Base-by-base conservation (phyloP, 2,797 vertebrate genomes). In the Chromobotia macracanthus region DNA sequence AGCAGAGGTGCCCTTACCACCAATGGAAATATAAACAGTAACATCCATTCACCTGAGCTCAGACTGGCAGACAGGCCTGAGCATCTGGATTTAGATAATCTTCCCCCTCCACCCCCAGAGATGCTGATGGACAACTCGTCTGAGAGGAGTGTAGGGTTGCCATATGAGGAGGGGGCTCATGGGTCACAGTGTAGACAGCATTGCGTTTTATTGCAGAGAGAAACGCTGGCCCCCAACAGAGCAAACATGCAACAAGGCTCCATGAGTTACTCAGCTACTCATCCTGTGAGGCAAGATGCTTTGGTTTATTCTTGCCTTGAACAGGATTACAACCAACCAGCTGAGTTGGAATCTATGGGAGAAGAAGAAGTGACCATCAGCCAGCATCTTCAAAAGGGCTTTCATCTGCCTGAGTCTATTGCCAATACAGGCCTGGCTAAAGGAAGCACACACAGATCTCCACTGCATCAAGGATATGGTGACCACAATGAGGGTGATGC, bases 91-190 rank as follows among this genome's bases (percentile, higher is more conserved):
- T 71, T 84, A 16, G 95, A 96, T 71, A 92, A 84, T 58, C 89
- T 98, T 13, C 97, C 97, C 19, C 96, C 96, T 3, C 97, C 97
- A 0, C 95, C 97, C 35, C 94, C 92, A 53, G 97, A 98, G 88
- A 92, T 99, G 86, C 89, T 99, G 77, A 90, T 94, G 92, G 96
- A 97, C 83, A 90, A 87, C 63, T 95, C 93, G 0, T 96, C 92
- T 56, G 87, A 93, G 28, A 82, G 83, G 18, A 91, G 74, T 19
- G 83, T 85, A 2, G 73, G 48, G 16, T 56, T 48, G 19, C 3
- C 25, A 31, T 68, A 25, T 76, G 82, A 86, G 71, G 85, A 80
- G 3, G 69, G 81, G 13, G 78, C 23, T 58, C 70, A 55, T 5
- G 53, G 50, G 55, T 12, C 25, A 15, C 23, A 23, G 0, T 56